Percentiles rank a stretch among this genome's conserved stretches.
These are phyloP conservation scores for Leptopilina syphax DNA, from an alignment of 2,888 invertebrate genomes.

Conservation along the genomic window DNA sequence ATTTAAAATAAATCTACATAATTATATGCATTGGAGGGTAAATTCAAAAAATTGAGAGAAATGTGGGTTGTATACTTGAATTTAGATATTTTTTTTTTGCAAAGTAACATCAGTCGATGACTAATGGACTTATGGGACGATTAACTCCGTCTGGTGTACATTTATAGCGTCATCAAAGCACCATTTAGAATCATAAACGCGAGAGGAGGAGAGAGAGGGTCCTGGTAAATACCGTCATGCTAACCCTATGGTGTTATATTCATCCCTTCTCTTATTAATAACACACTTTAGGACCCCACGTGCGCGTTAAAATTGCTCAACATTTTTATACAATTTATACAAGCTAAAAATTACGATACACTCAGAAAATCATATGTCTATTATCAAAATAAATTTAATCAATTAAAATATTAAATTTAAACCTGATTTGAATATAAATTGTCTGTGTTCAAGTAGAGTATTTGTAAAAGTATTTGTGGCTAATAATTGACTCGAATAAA, in stretches of 20 bases:
- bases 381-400: neutral
- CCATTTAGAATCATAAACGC: slow-evolving; percentile 62
- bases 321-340: neutral
- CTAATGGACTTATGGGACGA: slow-evolving; percentile 56
- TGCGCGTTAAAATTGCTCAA: slow-evolving; percentile 5
- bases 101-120: slow-evolving; percentile 49
- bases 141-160: slow-evolving; percentile 60
- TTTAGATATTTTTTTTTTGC: slow-evolving; percentile 26
- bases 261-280: slow-evolving; percentile 34
- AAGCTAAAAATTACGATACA: slow-evolving; percentile 3
- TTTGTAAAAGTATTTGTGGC: too few relatives aligned
- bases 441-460: too few relatives aligned
- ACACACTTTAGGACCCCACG: slow-evolving; percentile 31
- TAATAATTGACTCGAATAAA: too few relatives aligned
- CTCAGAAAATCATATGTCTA: slow-evolving; percentile 47
- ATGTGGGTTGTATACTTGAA: slow-evolving; percentile 8
- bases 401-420: too few relatives aligned
- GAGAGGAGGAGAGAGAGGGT: slow-evolving; percentile 51
- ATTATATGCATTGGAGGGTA: neutral
- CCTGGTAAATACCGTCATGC: slow-evolving; percentile 53
- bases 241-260: slow-evolving; percentile 51
- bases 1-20: neutral
- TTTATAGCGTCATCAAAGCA: slow-evolving; percentile 62
- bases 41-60: too few relatives aligned
- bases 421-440: too few relatives aligned